These are phyloP conservation scores for Agonopterix arenella DNA, from an alignment of 2,888 invertebrate genomes.

Conservation along the genomic window DNA sequence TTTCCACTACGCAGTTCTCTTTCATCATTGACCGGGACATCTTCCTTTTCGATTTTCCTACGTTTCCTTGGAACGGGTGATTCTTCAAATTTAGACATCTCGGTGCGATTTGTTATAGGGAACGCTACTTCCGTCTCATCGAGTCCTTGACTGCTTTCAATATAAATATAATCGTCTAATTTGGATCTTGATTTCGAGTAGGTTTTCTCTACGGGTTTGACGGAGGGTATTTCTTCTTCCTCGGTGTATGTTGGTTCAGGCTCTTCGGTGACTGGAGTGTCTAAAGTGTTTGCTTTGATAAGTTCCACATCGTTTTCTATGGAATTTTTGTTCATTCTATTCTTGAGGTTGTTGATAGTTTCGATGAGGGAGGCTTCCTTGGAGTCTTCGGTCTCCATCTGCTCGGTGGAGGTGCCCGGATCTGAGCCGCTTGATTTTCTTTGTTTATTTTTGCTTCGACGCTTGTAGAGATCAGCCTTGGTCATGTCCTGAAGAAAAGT, in stretches of 20 bases:
- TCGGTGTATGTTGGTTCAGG: constrained; percentile 39
- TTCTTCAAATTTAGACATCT: constrained; percentile 33
- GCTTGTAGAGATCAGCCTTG: constrained; percentile 66
- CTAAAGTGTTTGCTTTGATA: constrained; percentile 54
- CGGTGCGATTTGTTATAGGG: constrained; percentile 43
- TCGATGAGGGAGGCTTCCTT: constrained; percentile 39
- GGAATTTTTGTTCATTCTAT: constrained; percentile 52
- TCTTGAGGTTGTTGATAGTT: constrained; percentile 50
- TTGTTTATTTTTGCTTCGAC: constrained; percentile 60
- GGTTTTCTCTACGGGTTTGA: constrained; percentile 63
- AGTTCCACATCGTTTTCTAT: constrained; percentile 63
- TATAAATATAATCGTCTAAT: constrained; percentile 61
- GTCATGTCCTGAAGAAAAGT: constrained; percentile 55
- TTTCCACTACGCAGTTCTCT: constrained; percentile 34
- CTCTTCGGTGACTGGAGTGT: constrained; percentile 43
- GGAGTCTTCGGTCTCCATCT: constrained; percentile 26
- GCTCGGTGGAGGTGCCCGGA: constrained; percentile 32
- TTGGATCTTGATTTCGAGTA: constrained; percentile 59
- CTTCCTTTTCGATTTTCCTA: constrained; percentile 48
- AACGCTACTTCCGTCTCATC: constrained; percentile 56
- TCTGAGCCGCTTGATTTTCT: constrained; percentile 43
- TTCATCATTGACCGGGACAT: constrained; percentile 23
- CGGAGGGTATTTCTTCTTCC: constrained; percentile 48
- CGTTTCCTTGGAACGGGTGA: constrained; percentile 59
- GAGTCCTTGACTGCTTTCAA: constrained; percentile 55